phyloP scores from a whole-genome alignment of 2,888 invertebrate genomes.

The Sinohyriopsis cumingii region DNA sequence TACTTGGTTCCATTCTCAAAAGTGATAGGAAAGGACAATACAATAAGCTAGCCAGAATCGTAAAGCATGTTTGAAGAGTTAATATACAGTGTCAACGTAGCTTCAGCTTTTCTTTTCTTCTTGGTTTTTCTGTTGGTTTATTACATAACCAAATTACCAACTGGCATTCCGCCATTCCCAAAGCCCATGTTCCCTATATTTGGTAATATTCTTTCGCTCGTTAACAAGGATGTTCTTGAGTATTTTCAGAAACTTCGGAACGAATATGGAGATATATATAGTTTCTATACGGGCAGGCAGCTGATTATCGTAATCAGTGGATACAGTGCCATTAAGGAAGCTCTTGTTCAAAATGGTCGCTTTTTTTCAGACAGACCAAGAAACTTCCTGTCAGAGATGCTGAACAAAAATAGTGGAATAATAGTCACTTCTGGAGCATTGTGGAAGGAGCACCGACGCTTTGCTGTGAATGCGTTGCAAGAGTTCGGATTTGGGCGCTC shows the following conservation, averaged over 20 bases:
- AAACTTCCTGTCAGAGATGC: neutral
- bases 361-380: no score
- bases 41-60: no score
- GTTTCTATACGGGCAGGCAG: conserved; percentile 17
- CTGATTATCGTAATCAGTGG: conserved; percentile 21
- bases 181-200: conserved; percentile 19
- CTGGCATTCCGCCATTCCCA: conserved; percentile 20
- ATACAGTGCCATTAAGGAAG: conserved; percentile 16
- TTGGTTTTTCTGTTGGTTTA: no score
- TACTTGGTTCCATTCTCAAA: no score
- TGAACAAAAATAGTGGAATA: conserved; percentile 5
- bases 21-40: no score
- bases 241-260: conserved; percentile 8
- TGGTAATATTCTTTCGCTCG: conserved; percentile 16
- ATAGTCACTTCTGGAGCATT: conserved; percentile 14
- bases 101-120: no score
- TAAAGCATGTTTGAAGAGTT: no score
- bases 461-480: conserved; percentile 13
- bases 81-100: no score
- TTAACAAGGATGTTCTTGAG: conserved; percentile 3
- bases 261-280: no score
- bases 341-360: conserved; percentile 25
- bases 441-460: conserved; percentile 28
- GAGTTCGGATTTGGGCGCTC: conserved; percentile 24
- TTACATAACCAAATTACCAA: neutral